Percentiles rank a stretch among this genome's conserved stretches.
Evolutionary conservation across 2,113 vertebrate species (phyloP).

Genomic region (Gorilla gorilla): DNA sequence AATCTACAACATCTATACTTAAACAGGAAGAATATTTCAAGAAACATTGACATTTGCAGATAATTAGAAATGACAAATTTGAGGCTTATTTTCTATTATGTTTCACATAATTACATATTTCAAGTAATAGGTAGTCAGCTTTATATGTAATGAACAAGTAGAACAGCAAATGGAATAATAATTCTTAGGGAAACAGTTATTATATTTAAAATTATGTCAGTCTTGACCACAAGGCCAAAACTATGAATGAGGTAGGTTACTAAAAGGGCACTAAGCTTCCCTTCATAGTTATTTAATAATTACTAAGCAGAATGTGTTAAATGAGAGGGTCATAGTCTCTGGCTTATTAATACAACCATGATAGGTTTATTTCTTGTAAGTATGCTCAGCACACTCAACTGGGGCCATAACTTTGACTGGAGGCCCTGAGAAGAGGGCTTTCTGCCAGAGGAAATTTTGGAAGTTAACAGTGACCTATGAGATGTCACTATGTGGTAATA

Average conservation of each 20-base stretch:
- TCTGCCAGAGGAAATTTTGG: not conserved
- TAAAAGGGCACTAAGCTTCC: constrained; percentile 29
- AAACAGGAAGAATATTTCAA: constrained; percentile 48
- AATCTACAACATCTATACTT: constrained; percentile 53
- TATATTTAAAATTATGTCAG: constrained; percentile 60
- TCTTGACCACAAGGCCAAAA: constrained; percentile 53
- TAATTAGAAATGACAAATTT: constrained; percentile 68
- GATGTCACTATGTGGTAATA: not conserved
- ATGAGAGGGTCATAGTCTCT: constrained; percentile 16
- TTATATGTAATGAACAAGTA: constrained; percentile 36
- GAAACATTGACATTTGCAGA: constrained; percentile 56
- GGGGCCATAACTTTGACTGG: not conserved
- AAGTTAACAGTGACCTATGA: constrained; percentile 31
- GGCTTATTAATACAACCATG: constrained; percentile 16
- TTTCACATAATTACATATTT: constrained; percentile 55
- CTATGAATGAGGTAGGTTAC: constrained; percentile 8
- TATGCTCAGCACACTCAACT: not conserved
- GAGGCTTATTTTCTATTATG: constrained; percentile 63
- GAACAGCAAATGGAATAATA: constrained; percentile 55
- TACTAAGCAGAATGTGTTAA: constrained; percentile 42
- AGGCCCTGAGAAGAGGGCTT: not conserved
- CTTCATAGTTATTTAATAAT: constrained; percentile 49
- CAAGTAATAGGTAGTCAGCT: constrained; percentile 47
- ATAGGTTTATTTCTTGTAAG: constrained; percentile 26
- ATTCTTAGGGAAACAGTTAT: constrained; percentile 57